Conservation (phyloP, 2,888 invertebrate species). For the Galeopsomyia nigrocyanea region DNA sequence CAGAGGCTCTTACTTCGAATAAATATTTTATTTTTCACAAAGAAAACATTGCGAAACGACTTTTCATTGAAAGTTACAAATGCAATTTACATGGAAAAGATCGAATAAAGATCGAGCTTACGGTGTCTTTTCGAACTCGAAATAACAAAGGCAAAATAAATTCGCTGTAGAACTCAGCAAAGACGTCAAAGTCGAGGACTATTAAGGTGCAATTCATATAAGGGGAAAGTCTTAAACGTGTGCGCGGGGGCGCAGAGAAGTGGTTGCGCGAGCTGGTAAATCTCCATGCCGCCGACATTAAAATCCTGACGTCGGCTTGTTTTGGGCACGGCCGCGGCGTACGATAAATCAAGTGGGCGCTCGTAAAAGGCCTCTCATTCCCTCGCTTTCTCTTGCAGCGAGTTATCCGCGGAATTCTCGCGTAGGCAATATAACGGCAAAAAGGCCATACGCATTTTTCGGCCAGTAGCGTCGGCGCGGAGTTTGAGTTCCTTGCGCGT, state of each 20-base stretch:
- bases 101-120: too few species aligned
- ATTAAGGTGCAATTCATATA: slow-evolving; percentile 42
- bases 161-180: neutral
- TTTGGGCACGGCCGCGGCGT: slow-evolving; percentile 27
- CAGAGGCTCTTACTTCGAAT: too few species aligned
- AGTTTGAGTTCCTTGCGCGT: slow-evolving; percentile 55
- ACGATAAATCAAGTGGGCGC: slow-evolving; percentile 46
- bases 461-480: slow-evolving; percentile 47
- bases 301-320: slow-evolving; percentile 48
- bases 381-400: slow-evolving; percentile 34
- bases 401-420: slow-evolving; percentile 61
- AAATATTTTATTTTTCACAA: too few species aligned
- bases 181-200: slow-evolving; percentile 5
- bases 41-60: too few species aligned
- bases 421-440: slow-evolving; percentile 42
- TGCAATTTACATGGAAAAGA: too few species aligned
- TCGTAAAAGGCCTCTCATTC: slow-evolving; percentile 43
- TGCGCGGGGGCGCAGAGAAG: too few species aligned
- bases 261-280: slow-evolving; percentile 33
- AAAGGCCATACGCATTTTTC: slow-evolving; percentile 41
- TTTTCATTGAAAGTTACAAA: too few species aligned
- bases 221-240: slow-evolving; percentile 7
- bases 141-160: too few species aligned
- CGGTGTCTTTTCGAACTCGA: too few species aligned
- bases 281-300: slow-evolving; percentile 41